phyloP scores from a whole-genome alignment of 2,888 invertebrate genomes.

The Polydesmus complanatus region DNA sequence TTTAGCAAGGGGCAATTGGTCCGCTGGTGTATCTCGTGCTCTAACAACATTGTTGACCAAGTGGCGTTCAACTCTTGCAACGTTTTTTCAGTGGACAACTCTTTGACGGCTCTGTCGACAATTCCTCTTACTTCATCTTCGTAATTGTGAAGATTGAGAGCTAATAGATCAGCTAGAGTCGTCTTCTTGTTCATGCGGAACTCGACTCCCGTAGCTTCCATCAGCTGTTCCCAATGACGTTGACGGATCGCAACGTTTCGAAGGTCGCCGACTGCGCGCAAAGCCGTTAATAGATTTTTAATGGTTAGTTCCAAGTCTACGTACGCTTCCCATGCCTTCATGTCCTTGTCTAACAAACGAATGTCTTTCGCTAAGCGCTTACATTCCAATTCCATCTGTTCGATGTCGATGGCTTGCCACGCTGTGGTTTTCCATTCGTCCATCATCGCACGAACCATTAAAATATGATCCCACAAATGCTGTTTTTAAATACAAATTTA shows the following conservation, averaged over 20 bases:
- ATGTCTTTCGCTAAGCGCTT: conserved; percentile 95
- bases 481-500: conserved; percentile 30
- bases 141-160: conserved; percentile 84
- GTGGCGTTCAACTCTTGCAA: conserved; percentile 76
- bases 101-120: conserved; percentile 94
- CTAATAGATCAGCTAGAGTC: conserved; percentile 77
- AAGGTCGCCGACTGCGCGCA: conserved; percentile 85
- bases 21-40: conserved; percentile 65
- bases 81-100: conserved; percentile 96
- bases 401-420: conserved; percentile 93
- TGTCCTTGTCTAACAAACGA: conserved; percentile 82
- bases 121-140: conserved; percentile 96
- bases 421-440: conserved; percentile 96
- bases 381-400: conserved; percentile 97
- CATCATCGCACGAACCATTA: conserved; percentile 76
- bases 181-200: conserved; percentile 89
- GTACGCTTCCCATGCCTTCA: conserved; percentile 88
- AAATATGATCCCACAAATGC: conserved; percentile 91
- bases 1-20: conserved; percentile 73
- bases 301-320: conserved; percentile 75
- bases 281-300: conserved; percentile 89
- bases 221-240: conserved; percentile 91
- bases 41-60: conserved; percentile 84
- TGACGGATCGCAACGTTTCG: conserved; percentile 93
- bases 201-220: conserved; percentile 78